phyloP scores from a whole-genome alignment of 1,140 invertebrate genomes.

The Drosophila watanabei region DNA sequence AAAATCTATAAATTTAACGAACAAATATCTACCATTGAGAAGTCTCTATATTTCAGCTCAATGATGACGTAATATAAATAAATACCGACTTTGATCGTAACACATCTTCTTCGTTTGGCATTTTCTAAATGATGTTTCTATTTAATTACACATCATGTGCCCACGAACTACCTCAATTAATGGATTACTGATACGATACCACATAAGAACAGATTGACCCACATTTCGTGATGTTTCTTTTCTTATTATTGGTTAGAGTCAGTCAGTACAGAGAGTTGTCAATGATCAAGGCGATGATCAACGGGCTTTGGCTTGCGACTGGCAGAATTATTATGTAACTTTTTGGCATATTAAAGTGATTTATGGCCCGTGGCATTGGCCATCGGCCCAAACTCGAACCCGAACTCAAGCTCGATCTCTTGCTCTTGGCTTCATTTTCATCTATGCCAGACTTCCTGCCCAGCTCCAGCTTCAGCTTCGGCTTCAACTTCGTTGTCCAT shows the following conservation, averaged over 20 bases:
- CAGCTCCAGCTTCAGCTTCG: slow-evolving; percentile 27
- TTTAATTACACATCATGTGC: slow-evolving; percentile 14
- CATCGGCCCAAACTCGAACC: slow-evolving; percentile 44
- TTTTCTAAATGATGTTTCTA: background rate
- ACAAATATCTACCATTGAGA: background rate
- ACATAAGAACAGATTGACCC: slow-evolving; percentile 18
- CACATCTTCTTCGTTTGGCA: background rate
- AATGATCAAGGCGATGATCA: slow-evolving; percentile 55
- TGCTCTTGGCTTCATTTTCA: slow-evolving; percentile 74
- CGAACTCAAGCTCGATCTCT: slow-evolving; percentile 13
- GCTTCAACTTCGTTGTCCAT: slow-evolving; percentile 6
- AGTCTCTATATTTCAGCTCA: background rate
- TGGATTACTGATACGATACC: slow-evolving; percentile 13
- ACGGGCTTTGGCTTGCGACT: slow-evolving; percentile 33
- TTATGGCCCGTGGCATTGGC: slow-evolving; percentile 79
- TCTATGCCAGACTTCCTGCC: slow-evolving; percentile 68
- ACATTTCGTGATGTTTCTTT: background rate
- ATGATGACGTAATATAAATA: background rate
- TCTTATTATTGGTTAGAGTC: background rate
- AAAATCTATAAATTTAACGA: too few relatives aligned
- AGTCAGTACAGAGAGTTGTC: slow-evolving; percentile 34
- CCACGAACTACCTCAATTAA: slow-evolving; percentile 17
- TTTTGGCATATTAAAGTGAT: slow-evolving; percentile 82
- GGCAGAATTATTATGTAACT: slow-evolving; percentile 82
- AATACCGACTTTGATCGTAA: background rate